Percentiles rank a stretch among this genome's conserved stretches.
phyloP scores from a whole-genome alignment of 2,888 invertebrate species.

The Leucophenga montana region DNA sequence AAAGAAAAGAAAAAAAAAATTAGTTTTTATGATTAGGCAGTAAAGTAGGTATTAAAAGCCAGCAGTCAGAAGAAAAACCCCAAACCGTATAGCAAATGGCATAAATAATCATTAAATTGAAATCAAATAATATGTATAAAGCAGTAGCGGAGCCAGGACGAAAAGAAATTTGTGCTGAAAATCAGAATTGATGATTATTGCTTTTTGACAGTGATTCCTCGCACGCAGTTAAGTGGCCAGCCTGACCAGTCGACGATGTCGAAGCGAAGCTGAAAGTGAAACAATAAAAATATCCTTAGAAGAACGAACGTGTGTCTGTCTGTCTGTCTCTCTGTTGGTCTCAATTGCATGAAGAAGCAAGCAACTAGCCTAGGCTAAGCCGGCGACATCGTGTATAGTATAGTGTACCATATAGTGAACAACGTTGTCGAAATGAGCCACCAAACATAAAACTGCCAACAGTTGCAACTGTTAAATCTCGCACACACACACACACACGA shows the following conservation, averaged over 20 bases:
- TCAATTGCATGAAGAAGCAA: too few relatives aligned
- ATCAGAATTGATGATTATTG: conserved; percentile 74
- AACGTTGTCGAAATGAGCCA: too few relatives aligned
- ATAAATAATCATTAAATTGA: conserved; percentile 71
- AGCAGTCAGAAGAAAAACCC: too few relatives aligned
- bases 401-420: too few relatives aligned
- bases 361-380: conserved; percentile 1
- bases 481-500: conserved; percentile 1
- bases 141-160: not conserved
- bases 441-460: conserved; percentile 54
- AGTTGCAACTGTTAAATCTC: conserved; percentile 53
- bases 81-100: too few relatives aligned
- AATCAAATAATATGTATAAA: conserved; percentile 55
- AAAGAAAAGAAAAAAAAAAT: too few relatives aligned
- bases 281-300: conserved; percentile 43
- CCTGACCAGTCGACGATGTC: conserved; percentile 30
- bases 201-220: conserved; percentile 69
- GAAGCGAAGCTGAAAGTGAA: conserved; percentile 39
- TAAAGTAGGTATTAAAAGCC: too few relatives aligned
- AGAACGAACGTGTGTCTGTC: conserved; percentile 22
- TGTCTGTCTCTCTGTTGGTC: too few relatives aligned
- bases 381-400: too few relatives aligned
- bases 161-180: conserved; percentile 52
- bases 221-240: conserved; percentile 38
- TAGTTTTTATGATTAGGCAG: too few relatives aligned